Evolutionary conservation across 2,888 invertebrate species (phyloP).

Genomic region (Camponotus fellah): DNA sequence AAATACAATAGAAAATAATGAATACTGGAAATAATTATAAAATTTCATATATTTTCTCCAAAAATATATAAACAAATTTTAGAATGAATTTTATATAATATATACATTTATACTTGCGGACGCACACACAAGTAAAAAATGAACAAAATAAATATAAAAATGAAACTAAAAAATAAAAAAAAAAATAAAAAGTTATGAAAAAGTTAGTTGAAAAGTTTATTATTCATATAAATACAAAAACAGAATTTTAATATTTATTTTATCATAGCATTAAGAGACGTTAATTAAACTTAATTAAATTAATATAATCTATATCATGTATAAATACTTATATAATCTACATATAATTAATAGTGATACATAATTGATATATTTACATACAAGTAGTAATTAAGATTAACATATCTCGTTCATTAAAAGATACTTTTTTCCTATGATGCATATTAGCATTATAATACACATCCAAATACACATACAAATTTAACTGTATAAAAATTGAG

Average conservation of each 20-base stretch:
- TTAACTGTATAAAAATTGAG: slow-evolving; percentile 71
- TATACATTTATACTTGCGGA: background rate
- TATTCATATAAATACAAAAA: slow-evolving; percentile 57
- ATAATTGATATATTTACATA: slow-evolving; percentile 53
- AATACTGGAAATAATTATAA: no score
- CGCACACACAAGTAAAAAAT: background rate
- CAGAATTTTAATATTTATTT: slow-evolving; percentile 58
- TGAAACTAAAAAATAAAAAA: background rate
- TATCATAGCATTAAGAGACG: slow-evolving; percentile 51
- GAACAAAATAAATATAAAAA: background rate
- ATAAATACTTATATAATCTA: background rate
- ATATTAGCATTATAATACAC: slow-evolving; percentile 8
- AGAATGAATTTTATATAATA: background rate
- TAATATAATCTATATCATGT: slow-evolving; percentile 42
- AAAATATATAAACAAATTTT: background rate
- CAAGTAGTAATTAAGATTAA: slow-evolving; percentile 52
- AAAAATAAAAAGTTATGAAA: background rate
- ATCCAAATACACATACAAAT: slow-evolving; percentile 45
- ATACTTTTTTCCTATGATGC: background rate
- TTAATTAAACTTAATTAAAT: slow-evolving; percentile 50
- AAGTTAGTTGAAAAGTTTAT: slow-evolving; percentile 25
- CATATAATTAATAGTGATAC: background rate
- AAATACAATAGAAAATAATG: no score
- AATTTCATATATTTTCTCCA: background rate
- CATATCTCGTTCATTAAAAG: slow-evolving; percentile 26